Base-by-base conservation (phyloP, 2,113 vertebrate species). In the Tylochromis polylepis region DNA sequence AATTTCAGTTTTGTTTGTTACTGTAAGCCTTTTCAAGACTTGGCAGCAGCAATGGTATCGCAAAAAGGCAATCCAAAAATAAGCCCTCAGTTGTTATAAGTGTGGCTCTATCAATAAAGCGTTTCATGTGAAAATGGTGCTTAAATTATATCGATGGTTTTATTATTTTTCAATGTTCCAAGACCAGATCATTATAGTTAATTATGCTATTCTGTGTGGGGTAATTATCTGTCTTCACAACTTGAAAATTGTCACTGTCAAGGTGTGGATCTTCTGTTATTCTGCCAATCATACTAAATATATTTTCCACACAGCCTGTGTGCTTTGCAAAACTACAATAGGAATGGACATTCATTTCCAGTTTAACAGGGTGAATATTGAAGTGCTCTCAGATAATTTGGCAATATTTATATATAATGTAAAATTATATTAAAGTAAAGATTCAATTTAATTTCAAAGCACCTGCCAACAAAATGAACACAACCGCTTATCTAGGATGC, bases 401-500 rank as follows among this genome's bases (percentile, higher is more conserved):
- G 22, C 11, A 36, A 49, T 38, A 31, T 58, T 20, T 29, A 49
- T 24, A 27, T 59, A 8, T 36, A 56, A 34, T 41, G 10, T 72
- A 18, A 29, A 79, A 82, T 43, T 41, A 43, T 8, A 36, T 65
- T 36, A 65, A 65, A 65, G 36, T 36, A 51, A 51, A 56, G 58
- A 62, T 55, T 67, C 43, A 20, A 5, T 75, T 75, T 51, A 49
- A 75, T 31, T 75, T 31, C 22, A 34, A 46, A 11, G 75, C 80
- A 75, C 58, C 87, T 92, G 90, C 83, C 82, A 89, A 87, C 0
- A 79, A 85, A 53, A 3, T 5, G 14, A 90, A 62, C 31, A 34
- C 75, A 72, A 41, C 14, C 49, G 55, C 43, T 92, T 87, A 75
- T 92, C 55, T 67, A 57, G 67, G 87, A 91, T 91, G 87, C 81